Evolutionary conservation across 2,888 invertebrate species (phyloP).

Genomic region (Uropetala carovei): DNA sequence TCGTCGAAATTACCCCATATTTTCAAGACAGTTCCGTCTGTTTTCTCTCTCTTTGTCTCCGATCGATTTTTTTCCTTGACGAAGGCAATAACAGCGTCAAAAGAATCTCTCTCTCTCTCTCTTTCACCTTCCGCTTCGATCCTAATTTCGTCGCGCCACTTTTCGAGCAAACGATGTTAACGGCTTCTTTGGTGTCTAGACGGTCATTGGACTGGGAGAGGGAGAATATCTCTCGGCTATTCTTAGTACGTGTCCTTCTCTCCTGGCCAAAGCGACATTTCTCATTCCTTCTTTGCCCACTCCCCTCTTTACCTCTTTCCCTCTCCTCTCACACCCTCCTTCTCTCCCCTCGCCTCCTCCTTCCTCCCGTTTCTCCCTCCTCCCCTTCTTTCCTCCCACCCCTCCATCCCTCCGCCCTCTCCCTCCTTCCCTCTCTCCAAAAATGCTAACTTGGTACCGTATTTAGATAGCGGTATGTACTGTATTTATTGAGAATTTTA

Average conservation of each 20-base stretch:
- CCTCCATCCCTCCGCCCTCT: no score
- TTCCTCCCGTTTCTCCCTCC: no score
- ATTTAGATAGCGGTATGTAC: no score
- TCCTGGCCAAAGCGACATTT: not conserved
- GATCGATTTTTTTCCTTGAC: not conserved
- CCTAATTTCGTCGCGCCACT: not conserved
- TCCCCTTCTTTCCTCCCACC: no score
- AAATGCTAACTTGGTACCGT: no score
- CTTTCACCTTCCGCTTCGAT: no score
- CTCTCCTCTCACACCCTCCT: not conserved
- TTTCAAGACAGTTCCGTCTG: no score
- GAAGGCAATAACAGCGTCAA: not conserved
- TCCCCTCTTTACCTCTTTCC: not conserved
- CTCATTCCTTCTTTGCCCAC: not conserved
- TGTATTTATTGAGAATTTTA: no score
- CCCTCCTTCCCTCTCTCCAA: no score
- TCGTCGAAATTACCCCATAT: no score
- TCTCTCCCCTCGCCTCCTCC: not conserved
- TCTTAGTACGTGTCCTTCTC: not conserved
- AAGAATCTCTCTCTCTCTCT: not conserved
- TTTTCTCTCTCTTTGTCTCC: not conserved
- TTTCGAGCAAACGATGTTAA: not conserved
- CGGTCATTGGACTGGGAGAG: constrained; percentile 24
- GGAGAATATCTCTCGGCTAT: not conserved
- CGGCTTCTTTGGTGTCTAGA: constrained; percentile 5